Base-by-base conservation (phyloP, 2,797 vertebrate genomes). In the Micropoecilia bifurca region DNA sequence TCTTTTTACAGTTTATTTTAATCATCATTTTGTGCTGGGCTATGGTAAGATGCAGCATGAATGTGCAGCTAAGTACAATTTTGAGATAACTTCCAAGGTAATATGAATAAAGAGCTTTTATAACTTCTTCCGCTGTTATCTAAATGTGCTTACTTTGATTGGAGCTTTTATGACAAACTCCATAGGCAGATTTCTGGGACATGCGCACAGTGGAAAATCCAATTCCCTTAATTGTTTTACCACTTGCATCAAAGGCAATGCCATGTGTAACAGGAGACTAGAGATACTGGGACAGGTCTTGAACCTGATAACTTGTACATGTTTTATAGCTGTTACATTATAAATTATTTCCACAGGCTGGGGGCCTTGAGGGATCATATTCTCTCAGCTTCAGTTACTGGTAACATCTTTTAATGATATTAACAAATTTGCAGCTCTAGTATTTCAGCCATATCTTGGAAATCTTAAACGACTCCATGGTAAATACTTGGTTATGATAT, bases 361-460 rank as follows among this genome's bases (percentile, higher is more conserved):
- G 82, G 68, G 95, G 95, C 97, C 97, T 95, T 88, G 84, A 94
- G 97, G 97, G 93, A 97, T 97, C 96, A 85, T 96, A 95, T 97
- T 97, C 96, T 97, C 97, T 96, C 97, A 95, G 95, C 95, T 97
- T 96, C 91, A 96, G 97, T 97, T 98, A 96, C 93, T 96, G 96
- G 95, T 99, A 98, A 98, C 97, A 97, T 98, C 96, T 96, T 96
- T 97, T 98, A 97, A 98, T 97, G 97, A 97, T 97, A 99, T 99
- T 99, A 99, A 97, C 97, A 97, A 96, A 97, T 97, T 97, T 97
- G 96, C 94, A 93, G 96, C 96, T 97, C 97, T 99, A 98, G 96
- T 97, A 96, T 99, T 99, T 98, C 98, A 95, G 94, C 93, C 96
- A 96, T 97, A 98, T 98, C 97, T 96, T 95, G 96, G 97, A 98